Base-by-base conservation (phyloP, 2,888 invertebrate genomes). In the Helleia helle region DNA sequence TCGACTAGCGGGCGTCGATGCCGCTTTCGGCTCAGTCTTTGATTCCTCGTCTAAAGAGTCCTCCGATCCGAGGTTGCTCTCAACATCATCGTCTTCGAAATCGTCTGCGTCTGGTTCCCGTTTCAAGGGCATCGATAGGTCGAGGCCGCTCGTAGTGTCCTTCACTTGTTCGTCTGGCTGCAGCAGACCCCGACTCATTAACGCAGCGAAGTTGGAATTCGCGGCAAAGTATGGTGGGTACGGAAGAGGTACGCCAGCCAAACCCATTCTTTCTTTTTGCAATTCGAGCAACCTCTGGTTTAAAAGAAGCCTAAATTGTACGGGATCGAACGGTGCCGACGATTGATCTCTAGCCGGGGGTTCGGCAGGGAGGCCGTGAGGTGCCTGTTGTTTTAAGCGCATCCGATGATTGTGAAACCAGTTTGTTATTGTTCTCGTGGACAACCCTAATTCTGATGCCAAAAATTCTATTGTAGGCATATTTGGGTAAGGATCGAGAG, bases 391-490 rank as follows among this genome's bases (percentile, higher is more conserved):
- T 79, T 98, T 98, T 65, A 97, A 89, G 48, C 99, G 89, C 96
- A 99, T 99, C 58, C 99, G 91, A 71, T 99, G 98, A 73, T 99
- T 99, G 87, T 99, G 99, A 88, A 99, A 99, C 99, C 99, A 99
- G 79, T 99, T 99, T 46, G 97, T 97, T 60, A 99, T 98, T 40
- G 99, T 99, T 54, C 99, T 89, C 38, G 97, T 93, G 4, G 96
- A 95, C 27, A 99, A 87, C 5, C 92, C 93, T 41, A 99, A 85
- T 72, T 97, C 97, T 18, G 90, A 89, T 18, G 98, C 97, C 43
- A 99, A 87, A 65, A 96, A 96, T 70, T 99, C 98, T 52, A 99
- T 97, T 43, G 97, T 96, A 14, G 94, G 93, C 62, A 97, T 94
- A 71, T 96, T 97, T 0, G 99, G 99, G 73, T 99, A 99, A 0